phyloP scores from a whole-genome alignment of 2,113 vertebrate species.

The Mionectes macconnelli region DNA sequence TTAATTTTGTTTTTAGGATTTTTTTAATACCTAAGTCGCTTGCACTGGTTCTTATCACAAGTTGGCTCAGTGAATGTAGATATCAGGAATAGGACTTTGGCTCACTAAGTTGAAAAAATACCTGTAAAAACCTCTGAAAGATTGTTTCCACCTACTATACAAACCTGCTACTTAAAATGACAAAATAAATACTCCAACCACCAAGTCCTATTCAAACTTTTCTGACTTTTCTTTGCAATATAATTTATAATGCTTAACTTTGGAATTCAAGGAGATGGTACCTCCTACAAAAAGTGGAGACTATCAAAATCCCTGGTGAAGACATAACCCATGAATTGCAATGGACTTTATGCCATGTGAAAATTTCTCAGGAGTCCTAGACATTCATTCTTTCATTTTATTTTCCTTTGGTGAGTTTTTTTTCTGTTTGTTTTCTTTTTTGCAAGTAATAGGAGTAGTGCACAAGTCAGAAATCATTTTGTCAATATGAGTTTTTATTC shows the following conservation, averaged over 20 bases:
- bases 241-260: background rate
- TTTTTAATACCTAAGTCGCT: background rate
- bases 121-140: background rate
- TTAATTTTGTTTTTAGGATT: background rate
- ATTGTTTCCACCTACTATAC: background rate
- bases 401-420: background rate
- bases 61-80: background rate
- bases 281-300: background rate
- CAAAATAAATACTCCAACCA: background rate
- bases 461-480: background rate
- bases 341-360: background rate
- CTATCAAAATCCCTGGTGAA: background rate
- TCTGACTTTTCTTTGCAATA: background rate
- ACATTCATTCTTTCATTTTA: background rate
- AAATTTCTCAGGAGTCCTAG: background rate
- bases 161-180: background rate
- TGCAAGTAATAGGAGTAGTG: accelerated
- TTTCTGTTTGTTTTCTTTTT: background rate
- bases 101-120: background rate
- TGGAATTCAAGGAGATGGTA: background rate
- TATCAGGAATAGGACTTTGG: background rate
- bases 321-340: background rate
- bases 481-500: background rate
- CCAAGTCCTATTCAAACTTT: background rate
- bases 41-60: background rate